Base-by-base conservation (phyloP, 2,113 vertebrate species). In the Xenopus borealis region DNA sequence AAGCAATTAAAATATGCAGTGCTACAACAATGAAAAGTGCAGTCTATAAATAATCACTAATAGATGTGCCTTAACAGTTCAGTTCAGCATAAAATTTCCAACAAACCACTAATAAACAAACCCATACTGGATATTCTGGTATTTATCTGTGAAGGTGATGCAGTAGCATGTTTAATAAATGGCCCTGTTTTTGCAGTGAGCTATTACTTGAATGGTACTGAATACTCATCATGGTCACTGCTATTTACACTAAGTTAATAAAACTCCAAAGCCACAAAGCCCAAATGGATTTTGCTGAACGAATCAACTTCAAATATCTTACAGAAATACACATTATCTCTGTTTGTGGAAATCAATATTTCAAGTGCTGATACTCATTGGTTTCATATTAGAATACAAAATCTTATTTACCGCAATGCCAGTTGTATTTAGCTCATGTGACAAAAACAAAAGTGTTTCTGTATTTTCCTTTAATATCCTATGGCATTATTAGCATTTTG, bases 121-220 rank as follows among this genome's bases (percentile, higher is more conserved):
- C 57, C 57, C 13, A 18, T 6, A 11, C 46, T 40, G 33, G 33
- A 40, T 40, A 6, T 9, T 40, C 19, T 18, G 10, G 3, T 47
- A 20, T 71, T 61, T 61, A 44, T 61, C 19, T 17, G 40, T 19
- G 55, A 59, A 45, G 69, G 52, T 70, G 40, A 59, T 19, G 33
- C 55, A 44, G 30, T 10, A 71, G 44, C 69, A 7, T 13, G 11
- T 23, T 46, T 62, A 33, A 47, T 9, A 71, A 71, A 71, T 17
- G 33, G n/a, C 3, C 12, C 19, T 71, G 8, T 71, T 62, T 71
- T 7, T 17, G 27, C 44, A 19, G 59, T 33, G 47, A 50, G 12
- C 18, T 9, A 40, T 40, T 40, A 6, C 33, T 40, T 4, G 33
- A 40, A 40, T 40, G 33, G 33, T 6, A 40, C 5, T 9, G 33